Evolutionary conservation across 2,888 invertebrate genomes (phyloP), one percentile per base, ranked within the genome.

Genomic region (Drosophila incognita): DNA sequence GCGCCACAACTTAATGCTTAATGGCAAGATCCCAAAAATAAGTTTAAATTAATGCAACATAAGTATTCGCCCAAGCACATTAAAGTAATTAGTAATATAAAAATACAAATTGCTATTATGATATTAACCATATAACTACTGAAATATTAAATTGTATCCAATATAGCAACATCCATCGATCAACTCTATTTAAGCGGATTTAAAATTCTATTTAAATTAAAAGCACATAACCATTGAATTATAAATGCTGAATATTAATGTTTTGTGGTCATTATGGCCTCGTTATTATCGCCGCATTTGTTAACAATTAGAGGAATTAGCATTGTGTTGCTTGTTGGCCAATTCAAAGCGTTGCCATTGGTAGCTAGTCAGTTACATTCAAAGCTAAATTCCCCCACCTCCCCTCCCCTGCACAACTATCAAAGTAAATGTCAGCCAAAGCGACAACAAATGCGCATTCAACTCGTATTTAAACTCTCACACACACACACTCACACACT

Each of bases 381-480:
- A 65, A 81, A 69, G 62, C 52, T 54, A 8, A 36, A 38, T 38
- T 38, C 31, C 8, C 2, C 21, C 38, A 33, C 15, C 35, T 18
- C 35, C 11, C 15, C n/a, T 11, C 21, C n/a, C 5, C 0, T 0
- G 3, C 18, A 2, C 10, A 51, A 33, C 53, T 52, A 36, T 36
- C 63, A 65, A 56, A 56, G 53, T 35, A 68, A 64, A 78, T 74
- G 78, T 68, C 76, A 76, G 74, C 33, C 24, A 73, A 69, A 76
- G 81, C 77, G 69, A 66, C 68, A 71, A 71, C 61, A 53, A 80
- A 78, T 76, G 59, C 65, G 46, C 68, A 69, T 79, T 77, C 78
- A 76, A 60, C 58, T 35, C 40, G 66, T 48, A 49, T 56, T 24
- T 58, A 54, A 52, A 66, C 60, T 53, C 60, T 51, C 65, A 48